These are phyloP conservation scores for Druon quercuslanigerum DNA, from an alignment of 1,140 invertebrate species.

Conservation along the genomic window DNA sequence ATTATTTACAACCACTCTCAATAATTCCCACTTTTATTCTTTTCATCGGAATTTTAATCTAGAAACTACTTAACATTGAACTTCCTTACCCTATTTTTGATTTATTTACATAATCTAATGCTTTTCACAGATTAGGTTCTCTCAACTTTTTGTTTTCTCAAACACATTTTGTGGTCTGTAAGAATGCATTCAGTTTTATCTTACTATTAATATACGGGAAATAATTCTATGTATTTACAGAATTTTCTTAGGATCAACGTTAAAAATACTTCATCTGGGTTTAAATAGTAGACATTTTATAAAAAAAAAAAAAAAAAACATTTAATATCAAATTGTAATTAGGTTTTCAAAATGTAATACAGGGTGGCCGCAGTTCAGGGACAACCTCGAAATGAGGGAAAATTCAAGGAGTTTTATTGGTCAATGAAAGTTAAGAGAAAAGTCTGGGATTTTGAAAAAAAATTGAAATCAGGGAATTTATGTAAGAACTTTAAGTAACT, in stretches of 20 bases:
- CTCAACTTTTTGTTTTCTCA: neutral
- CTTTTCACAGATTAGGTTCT: constrained; percentile 24
- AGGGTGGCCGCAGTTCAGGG: too few relatives aligned
- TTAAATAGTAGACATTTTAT: neutral
- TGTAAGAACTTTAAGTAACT: too few relatives aligned
- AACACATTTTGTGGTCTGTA: neutral
- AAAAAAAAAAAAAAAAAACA: too few relatives aligned
- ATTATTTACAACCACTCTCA: neutral
- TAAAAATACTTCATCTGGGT: constrained; percentile 8
- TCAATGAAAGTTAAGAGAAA: too few relatives aligned
- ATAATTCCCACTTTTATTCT: neutral
- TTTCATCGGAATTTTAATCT: neutral
- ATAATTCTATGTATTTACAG: constrained; percentile 12
- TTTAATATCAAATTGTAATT: too few relatives aligned
- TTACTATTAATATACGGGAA: neutral
- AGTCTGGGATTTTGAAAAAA: too few relatives aligned
- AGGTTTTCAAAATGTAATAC: too few relatives aligned
- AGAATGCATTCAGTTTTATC: neutral
- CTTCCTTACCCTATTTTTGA: neutral
- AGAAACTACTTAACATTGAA: constrained; percentile 23
- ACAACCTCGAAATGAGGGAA: too few relatives aligned
- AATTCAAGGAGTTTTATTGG: too few relatives aligned
- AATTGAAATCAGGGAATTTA: too few relatives aligned
- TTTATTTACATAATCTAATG: constrained; percentile 22
- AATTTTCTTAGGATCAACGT: neutral